Percentiles rank a stretch among this genome's conserved stretches.
Evolutionary conservation across 2,113 vertebrate genomes (phyloP).

Genomic region (Brienomyrus longianalis): DNA sequence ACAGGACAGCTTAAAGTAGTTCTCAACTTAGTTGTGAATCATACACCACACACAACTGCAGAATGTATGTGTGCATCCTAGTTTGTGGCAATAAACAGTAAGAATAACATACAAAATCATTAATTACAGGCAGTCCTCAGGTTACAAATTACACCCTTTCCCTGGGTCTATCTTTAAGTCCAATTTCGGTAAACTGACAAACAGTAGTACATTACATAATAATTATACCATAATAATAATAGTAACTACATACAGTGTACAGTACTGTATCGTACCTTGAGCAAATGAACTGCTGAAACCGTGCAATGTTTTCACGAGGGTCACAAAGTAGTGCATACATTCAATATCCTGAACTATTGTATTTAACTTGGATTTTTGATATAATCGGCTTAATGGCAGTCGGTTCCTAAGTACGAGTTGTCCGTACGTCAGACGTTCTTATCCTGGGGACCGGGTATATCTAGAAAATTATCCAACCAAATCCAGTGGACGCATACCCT

Average conservation of each 20-base stretch:
- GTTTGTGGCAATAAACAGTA: not conserved
- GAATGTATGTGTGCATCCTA: not conserved
- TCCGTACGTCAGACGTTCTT: not conserved
- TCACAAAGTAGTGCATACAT: not conserved
- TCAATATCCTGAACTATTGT: not conserved
- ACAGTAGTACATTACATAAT: not conserved
- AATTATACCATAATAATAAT: not conserved
- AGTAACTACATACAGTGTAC: not conserved
- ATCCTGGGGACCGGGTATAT: not conserved
- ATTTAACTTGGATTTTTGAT: not conserved
- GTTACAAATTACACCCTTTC: not conserved
- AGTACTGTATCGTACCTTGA: not conserved
- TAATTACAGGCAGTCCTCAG: not conserved
- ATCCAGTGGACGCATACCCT: not conserved
- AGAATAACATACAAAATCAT: not conserved
- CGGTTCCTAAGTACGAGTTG: not conserved
- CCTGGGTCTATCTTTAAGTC: not conserved
- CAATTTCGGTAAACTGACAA: not conserved
- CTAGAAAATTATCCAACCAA: not conserved
- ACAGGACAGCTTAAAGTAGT: not conserved
- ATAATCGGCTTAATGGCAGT: not conserved
- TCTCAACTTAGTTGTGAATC: not conserved
- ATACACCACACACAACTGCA: not conserved
- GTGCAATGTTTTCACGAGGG: not conserved
- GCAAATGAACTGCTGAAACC: not conserved